Conservation (phyloP, 1,140 invertebrate genomes). For the Pararge aegeria region DNA sequence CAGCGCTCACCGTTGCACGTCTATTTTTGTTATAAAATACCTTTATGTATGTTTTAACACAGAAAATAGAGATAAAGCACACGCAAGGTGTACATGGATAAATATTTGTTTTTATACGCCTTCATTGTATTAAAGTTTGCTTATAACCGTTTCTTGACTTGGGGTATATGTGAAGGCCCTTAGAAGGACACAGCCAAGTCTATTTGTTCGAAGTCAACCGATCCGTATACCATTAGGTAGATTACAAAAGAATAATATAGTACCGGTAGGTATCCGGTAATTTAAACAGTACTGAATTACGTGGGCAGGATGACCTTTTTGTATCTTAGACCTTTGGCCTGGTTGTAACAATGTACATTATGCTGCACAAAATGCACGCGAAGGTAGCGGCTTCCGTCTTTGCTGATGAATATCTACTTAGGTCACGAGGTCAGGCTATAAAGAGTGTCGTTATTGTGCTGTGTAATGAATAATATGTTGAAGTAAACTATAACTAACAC, state of each 20-base stretch:
- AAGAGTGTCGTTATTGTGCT: not conserved
- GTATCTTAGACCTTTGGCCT: constrained; percentile 23
- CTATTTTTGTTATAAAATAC: too few relatives aligned
- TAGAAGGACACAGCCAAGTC: not conserved
- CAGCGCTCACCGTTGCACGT: too few relatives aligned
- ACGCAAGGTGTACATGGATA: too few relatives aligned
- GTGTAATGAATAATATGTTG: not conserved
- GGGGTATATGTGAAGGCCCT: not conserved
- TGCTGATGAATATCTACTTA: constrained; percentile 29
- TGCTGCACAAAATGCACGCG: constrained; percentile 28
- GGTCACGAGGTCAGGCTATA: constrained; percentile 1
- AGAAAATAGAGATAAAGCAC: too few relatives aligned
- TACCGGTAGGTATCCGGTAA: not conserved
- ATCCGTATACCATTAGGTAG: constrained; percentile 3
- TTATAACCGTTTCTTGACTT: not conserved
- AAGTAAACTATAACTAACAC: not conserved
- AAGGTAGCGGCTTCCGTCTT: constrained; percentile 30
- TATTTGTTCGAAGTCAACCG: not conserved
- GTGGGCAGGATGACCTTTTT: constrained; percentile 26
- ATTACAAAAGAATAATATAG: constrained; percentile 15
- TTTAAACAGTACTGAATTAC: constrained; percentile 14
- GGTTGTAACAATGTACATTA: constrained; percentile 24
- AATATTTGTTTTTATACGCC: too few relatives aligned
- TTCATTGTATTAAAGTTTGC: not conserved
- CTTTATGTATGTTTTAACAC: too few relatives aligned